Evolutionary conservation across 92 coral and sea anemone genomes (phyloP).

Genomic region (Zoanthus solanderi): DNA sequence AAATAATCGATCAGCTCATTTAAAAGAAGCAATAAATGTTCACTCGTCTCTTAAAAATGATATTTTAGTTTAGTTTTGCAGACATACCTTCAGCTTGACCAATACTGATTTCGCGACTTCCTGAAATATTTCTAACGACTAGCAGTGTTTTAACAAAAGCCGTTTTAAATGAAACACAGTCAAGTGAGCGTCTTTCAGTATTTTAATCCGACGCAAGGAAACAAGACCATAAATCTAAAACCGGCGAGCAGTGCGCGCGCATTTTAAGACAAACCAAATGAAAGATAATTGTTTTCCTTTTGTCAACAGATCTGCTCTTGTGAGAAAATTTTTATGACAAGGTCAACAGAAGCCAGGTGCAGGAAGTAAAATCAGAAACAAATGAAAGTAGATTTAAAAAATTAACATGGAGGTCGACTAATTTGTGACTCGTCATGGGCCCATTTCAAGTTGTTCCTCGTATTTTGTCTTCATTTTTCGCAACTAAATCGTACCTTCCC

Average conservation of each 20-base stretch:
- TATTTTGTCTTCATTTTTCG: not conserved
- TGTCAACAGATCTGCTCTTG: constrained; percentile 29
- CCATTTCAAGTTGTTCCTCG: not conserved
- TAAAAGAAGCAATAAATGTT: not conserved
- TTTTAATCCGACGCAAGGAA: constrained; percentile 1
- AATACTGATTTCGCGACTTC: not conserved
- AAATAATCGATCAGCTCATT: not conserved
- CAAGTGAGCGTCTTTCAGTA: not conserved
- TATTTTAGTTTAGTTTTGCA: not conserved
- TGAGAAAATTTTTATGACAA: constrained; percentile 32
- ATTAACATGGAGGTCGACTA: constrained; percentile 4
- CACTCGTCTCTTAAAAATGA: not conserved
- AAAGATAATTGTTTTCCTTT: constrained; percentile 24
- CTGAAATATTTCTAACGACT: not conserved
- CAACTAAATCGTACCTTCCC: not conserved
- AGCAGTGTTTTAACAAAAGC: not conserved
- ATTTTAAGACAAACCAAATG: constrained; percentile 13
- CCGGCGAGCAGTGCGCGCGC: constrained; percentile 37
- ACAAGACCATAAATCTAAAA: not conserved
- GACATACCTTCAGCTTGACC: constrained; percentile 17
- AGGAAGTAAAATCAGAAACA: constrained; percentile 35
- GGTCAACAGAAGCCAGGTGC: constrained; percentile 53
- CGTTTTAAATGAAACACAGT: not conserved
- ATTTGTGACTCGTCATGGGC: constrained; percentile 20
- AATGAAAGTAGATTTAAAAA: constrained; percentile 34